These are phyloP conservation scores for Entomobrya proxima DNA, from an alignment of 2,888 invertebrate species.

Conservation along the genomic window DNA sequence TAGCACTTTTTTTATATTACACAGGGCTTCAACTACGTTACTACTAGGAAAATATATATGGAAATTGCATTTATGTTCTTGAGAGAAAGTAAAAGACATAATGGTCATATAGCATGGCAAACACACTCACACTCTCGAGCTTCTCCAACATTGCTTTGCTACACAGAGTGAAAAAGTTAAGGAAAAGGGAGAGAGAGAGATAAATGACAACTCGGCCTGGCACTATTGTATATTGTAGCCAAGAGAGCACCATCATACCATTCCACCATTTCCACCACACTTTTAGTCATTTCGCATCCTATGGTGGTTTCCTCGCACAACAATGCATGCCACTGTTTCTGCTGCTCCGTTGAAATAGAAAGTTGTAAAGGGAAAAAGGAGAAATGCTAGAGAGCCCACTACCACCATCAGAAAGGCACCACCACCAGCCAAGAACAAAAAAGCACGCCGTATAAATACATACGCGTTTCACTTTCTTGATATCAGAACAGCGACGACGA, in stretches of 20 bases:
- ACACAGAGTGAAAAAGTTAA: background rate
- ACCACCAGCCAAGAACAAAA: constrained; percentile 1
- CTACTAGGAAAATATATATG: constrained; percentile 6
- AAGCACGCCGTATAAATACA: constrained; percentile 24
- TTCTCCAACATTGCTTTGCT: background rate
- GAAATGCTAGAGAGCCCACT: background rate
- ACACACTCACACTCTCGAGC: background rate
- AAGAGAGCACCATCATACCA: constrained; percentile 12
- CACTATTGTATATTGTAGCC: constrained; percentile 38
- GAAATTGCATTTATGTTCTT: constrained; percentile 20
- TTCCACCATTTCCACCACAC: background rate
- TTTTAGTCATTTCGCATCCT: constrained; percentile 7
- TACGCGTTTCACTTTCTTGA: constrained; percentile 12
- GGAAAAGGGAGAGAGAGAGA: background rate
- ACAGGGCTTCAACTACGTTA: no score
- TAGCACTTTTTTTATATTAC: background rate
- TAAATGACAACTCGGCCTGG: constrained; percentile 46
- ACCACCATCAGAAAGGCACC: background rate
- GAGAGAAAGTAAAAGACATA: background rate
- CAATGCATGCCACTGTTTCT: background rate
- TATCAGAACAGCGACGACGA: constrained; percentile 8
- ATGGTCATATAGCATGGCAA: background rate
- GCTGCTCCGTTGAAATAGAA: constrained; percentile 6
- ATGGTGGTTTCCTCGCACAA: constrained; percentile 39
- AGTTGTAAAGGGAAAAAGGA: background rate